A percentile compares a stretch with the other conserved stretches of the same genome.
Evolutionary conservation across 2,113 vertebrate species (phyloP).

Genomic region (Menura novaehollandiae): DNA sequence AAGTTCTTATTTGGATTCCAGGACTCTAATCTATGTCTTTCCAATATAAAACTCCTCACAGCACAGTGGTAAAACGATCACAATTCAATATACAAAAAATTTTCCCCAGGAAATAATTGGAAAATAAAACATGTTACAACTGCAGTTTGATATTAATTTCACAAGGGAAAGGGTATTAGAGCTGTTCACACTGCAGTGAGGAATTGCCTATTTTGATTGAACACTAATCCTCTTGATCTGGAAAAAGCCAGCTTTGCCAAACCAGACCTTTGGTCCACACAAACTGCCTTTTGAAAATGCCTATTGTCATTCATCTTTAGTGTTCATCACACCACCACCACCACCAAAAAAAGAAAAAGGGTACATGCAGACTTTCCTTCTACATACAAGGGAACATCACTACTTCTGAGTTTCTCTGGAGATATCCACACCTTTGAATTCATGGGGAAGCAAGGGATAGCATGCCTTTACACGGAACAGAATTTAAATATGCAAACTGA

Average conservation of each 20-base stretch:
- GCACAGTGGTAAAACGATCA: not conserved
- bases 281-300: not conserved
- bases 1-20: not conserved
- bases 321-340: not conserved
- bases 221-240: not conserved
- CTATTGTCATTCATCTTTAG: not conserved
- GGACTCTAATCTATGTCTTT: not conserved
- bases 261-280: not conserved
- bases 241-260: not conserved
- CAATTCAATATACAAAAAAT: not conserved
- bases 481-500: not conserved
- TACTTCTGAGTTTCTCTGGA: not conserved
- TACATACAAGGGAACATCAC: not conserved
- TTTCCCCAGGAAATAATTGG: not conserved
- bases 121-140: not conserved
- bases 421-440: not conserved
- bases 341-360: not conserved
- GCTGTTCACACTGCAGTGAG: not conserved
- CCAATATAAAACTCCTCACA: not conserved
- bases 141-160: slow-evolving; percentile 27
- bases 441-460: not conserved
- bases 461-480: not conserved
- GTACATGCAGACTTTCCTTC: not conserved
- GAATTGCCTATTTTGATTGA: not conserved
- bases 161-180: not conserved